Conservation (phyloP, 2,888 invertebrate genomes). For the Macaria liturata region DNA sequence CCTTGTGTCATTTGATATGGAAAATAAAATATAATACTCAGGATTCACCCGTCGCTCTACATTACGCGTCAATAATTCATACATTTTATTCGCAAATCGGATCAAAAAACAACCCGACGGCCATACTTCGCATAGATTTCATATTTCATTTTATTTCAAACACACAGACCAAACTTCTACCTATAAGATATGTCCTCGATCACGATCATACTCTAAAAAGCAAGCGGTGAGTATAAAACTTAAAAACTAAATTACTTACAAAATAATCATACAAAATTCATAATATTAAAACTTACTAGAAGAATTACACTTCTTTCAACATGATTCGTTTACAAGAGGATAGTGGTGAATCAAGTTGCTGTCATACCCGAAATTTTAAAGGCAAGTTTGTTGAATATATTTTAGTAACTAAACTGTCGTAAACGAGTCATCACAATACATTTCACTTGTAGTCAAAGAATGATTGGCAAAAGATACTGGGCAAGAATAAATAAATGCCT, state of each 20-base stretch:
- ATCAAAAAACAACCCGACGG: constrained; percentile 44
- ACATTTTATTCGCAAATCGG: constrained; percentile 36
- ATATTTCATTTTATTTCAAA: constrained; percentile 38
- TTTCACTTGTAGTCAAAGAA: not conserved
- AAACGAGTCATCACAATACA: constrained; percentile 1
- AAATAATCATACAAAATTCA: constrained; percentile 27
- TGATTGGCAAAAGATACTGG: constrained; percentile 35
- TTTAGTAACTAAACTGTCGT: not conserved
- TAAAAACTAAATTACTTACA: constrained; percentile 31
- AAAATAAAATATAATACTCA: not conserved
- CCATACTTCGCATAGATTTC: constrained; percentile 46
- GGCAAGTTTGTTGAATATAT: not conserved
- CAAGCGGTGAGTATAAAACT: constrained; percentile 62
- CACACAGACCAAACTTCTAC: constrained; percentile 74
- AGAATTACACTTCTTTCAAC: not conserved
- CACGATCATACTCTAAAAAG: constrained; percentile 71
- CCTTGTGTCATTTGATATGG: no score
- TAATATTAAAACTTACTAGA: constrained; percentile 11
- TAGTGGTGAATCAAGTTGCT: not conserved
- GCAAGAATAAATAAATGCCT: constrained; percentile 43
- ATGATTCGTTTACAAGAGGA: constrained; percentile 5
- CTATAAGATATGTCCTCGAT: constrained; percentile 81
- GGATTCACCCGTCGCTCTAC: constrained; percentile 12
- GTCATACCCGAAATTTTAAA: not conserved
- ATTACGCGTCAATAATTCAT: constrained; percentile 20